Conservation (phyloP, 2,888 invertebrate species). For the Asteroscopus sphinx region DNA sequence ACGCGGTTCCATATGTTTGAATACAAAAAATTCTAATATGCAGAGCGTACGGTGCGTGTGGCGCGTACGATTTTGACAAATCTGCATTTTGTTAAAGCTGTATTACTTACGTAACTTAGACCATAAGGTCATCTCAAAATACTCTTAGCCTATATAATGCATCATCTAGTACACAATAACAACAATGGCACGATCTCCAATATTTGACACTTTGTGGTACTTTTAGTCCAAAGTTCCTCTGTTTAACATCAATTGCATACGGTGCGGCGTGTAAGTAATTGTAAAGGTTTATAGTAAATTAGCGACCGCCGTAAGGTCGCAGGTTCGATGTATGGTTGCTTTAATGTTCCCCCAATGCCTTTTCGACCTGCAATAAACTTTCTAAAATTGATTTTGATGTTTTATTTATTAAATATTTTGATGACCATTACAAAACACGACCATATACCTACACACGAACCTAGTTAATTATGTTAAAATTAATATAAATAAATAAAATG, state of each 20-base stretch:
- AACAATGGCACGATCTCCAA: slow-evolving; percentile 18
- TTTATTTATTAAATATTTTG: slow-evolving; percentile 51
- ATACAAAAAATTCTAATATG: too few relatives aligned
- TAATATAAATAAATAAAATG: too few relatives aligned
- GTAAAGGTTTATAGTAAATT: slow-evolving; percentile 44
- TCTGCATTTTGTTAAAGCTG: too few relatives aligned
- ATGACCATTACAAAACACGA: background rate
- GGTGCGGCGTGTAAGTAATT: slow-evolving; percentile 48
- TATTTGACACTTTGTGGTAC: slow-evolving; percentile 8
- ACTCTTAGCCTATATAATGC: slow-evolving; percentile 20
- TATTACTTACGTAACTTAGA: too few relatives aligned
- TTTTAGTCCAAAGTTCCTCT: slow-evolving; percentile 3
- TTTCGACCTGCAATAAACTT: slow-evolving; percentile 74
- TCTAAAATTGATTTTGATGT: slow-evolving; percentile 61
- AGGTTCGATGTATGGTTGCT: slow-evolving; percentile 69
- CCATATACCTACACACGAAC: too few relatives aligned
- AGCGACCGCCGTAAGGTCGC: slow-evolving; percentile 53
- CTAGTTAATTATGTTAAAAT: too few relatives aligned
- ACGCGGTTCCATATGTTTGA: too few relatives aligned
- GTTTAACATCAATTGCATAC: slow-evolving; percentile 44
- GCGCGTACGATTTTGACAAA: too few relatives aligned
- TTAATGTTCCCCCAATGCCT: slow-evolving; percentile 73
- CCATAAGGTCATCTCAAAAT: too few relatives aligned
- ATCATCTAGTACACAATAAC: slow-evolving; percentile 27
- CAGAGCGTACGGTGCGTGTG: too few relatives aligned